Base-by-base conservation (phyloP, 2,797 vertebrate genomes). In the Liparis tanakae region DNA sequence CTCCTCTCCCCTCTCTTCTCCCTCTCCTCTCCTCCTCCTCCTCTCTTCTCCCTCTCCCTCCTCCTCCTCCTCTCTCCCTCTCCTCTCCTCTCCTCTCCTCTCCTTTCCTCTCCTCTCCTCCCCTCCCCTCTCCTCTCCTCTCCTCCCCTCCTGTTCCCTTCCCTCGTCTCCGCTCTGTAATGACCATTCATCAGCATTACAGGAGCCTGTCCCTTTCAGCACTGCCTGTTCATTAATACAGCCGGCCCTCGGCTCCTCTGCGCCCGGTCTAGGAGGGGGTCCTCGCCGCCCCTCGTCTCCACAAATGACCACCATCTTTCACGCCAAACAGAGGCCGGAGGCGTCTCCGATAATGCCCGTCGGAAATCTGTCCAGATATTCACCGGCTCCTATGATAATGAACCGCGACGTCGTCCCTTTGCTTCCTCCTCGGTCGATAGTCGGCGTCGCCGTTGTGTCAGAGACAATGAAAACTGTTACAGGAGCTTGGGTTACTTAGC, bases 151-250 rank as follows among this genome's bases (percentile, higher is more conserved):
- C 80, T 70, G 75, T 72, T 85, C 82, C 77, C 87, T 56, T 68
- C 80, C 83, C 85, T 65, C 74, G 77, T 91, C 88, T 92, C 89
- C 88, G 80, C 83, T 85, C 87, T 85, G 91, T 94, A 94, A 94
- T 94, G 93, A 93, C 93, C 93, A 95, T 95, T 95, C 92, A 94
- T 95, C 95, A 95, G 91, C 88, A 95, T 95, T 94, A 95, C 91
- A 93, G 88, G 81, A 92, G 88, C 90, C 93, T 93, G 93, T 94
- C 94, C 91, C 89, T 91, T 90, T 89, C 89, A 90, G 92, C 90
- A 50, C 89, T 83, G 89, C 80, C 90, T 91, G 90, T 90, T 94
- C 94, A 94, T 95, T 95, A 95, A 94, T 93, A 92, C 91, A 85
- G 87, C 85, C 81, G 70, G 90, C 89, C 91, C 81, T 74, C 60